Evolutionary conservation across 1,140 invertebrate genomes (phyloP), one percentile per base, ranked within the genome.

Genomic region (Dendroctonus ponderosae): DNA sequence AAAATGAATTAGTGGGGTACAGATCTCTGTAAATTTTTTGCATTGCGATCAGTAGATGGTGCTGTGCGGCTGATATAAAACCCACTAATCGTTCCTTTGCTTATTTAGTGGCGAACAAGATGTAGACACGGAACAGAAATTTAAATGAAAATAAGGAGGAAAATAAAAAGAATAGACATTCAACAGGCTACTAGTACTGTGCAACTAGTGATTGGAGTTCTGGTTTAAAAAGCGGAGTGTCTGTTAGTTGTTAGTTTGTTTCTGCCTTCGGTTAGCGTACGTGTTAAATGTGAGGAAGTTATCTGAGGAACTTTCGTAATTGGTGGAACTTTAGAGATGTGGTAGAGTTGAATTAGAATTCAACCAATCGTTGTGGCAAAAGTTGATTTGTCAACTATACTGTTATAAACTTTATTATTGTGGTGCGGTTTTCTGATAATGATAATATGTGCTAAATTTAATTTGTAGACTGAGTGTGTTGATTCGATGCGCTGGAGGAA

Each of bases 361-460:
- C 43, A 26, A 54, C n/a, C 12, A 57, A 57, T 41, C 26, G 26
- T n/a, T n/a, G n/a, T 26, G 26, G 26, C 26, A 26, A 42, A 56
- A 41, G 38, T 56, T 56, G 42, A 42, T 7, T 42, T 57, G 39
- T 12, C 54, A 42, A 7, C 48, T 11, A 50, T 2, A 57, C 40
- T 59, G 57, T 46, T 48, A 7, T 59, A 59, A 59, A 59, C 40
- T 57, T 57, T 54, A 43, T 59, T 37, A 26, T 59, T 12, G 42
- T 59, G 9, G 12, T 58, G 9, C 9, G 42, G 39, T 43, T 59
- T 46, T 26, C 43, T 48, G 57, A 59, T 59, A 59, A 59, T 48
- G 43, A 59, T 46, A 59, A 59, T 59, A 15, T 59, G 48, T 59
- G 57, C 57, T 59, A 59, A 59, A 59, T 59, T 59, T 59, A 48